Evolutionary conservation across 2,113 vertebrate species (phyloP), one percentile per base, ranked within the genome.

Genomic region (Ictalurus punctatus): DNA sequence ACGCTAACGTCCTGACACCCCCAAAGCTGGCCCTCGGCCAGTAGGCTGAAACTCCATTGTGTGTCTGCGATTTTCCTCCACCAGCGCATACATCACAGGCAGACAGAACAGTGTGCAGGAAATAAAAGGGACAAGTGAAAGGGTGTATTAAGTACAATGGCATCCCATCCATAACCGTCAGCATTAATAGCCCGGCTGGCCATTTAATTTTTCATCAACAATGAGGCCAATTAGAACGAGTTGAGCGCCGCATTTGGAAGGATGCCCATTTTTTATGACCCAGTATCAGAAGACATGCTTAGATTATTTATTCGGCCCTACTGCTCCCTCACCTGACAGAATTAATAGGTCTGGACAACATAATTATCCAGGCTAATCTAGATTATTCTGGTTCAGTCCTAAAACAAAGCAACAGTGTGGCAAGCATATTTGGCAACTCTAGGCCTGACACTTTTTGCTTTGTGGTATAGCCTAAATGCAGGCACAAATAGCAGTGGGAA

Each of bases 121-220:
- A 91, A 95, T 94, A 95, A 94, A 95, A 95, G 92, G 93, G 93
- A 94, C 94, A 95, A 94, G 90, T 93, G 91, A 95, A 94, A 91
- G 78, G 78, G 90, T 94, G 90, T 93, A 95, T 94, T 95, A 95
- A 94, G 91, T 93, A 93, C 95, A 95, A 94, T 93, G 94, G 93
- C 92, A 90, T 91, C 93, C 93, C 91, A 95, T 96, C 94, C 94
- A 95, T 96, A 95, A 95, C 93, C 93, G 95, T 95, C 94, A 92
- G 91, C 92, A 93, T 95, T 95, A 95, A 95, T 94, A 95, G 95
- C 93, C 91, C 58, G 83, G 34, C 87, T 83, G 88, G 93, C 92
- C 91, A 91, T 94, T 96, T 94, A 94, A 95, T 96, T 95, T 95
- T 96, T 96, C 93, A 95, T 94, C 94, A 92, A 92, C 95, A 96